Conservation (phyloP, 2,113 vertebrate species). For the Nannobrachium achirus region DNA sequence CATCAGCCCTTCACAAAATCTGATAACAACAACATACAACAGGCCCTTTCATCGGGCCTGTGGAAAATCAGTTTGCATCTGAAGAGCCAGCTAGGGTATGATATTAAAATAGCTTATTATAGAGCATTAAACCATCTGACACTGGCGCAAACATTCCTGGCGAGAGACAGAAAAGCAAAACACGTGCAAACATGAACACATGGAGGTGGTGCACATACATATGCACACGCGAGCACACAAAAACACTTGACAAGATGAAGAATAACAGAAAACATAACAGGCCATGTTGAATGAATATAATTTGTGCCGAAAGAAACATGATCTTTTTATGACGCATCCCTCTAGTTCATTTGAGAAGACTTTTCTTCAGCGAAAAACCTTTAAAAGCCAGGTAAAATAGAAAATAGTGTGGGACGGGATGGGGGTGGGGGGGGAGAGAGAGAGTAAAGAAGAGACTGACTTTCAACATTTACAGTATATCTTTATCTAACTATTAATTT, state of each 20-base stretch:
- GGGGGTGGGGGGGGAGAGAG: background rate
- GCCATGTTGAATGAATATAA: background rate
- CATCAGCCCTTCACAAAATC: slow-evolving; percentile 59
- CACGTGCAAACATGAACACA: slow-evolving; percentile 8
- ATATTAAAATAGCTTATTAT: slow-evolving; percentile 56
- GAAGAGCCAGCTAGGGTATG: slow-evolving; percentile 49
- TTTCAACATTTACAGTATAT: too few species aligned
- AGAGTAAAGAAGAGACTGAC: too few species aligned
- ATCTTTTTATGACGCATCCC: background rate
- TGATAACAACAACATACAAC: slow-evolving; percentile 66
- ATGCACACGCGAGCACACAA: background rate
- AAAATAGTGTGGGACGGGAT: background rate
- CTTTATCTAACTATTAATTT: too few species aligned
- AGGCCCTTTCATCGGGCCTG: slow-evolving; percentile 55
- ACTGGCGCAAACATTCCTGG: slow-evolving; percentile 12
- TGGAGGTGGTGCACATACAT: background rate
- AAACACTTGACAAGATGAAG: background rate
- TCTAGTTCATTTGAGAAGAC: background rate
- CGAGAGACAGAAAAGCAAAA: slow-evolving; percentile 31
- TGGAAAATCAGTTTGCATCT: slow-evolving; percentile 55
- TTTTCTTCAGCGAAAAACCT: background rate
- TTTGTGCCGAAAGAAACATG: background rate
- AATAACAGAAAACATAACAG: background rate
- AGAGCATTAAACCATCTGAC: slow-evolving; percentile 38
- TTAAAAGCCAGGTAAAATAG: background rate